Conservation (phyloP, 2,888 invertebrate species). For the Theodoxus fluviatilis region DNA sequence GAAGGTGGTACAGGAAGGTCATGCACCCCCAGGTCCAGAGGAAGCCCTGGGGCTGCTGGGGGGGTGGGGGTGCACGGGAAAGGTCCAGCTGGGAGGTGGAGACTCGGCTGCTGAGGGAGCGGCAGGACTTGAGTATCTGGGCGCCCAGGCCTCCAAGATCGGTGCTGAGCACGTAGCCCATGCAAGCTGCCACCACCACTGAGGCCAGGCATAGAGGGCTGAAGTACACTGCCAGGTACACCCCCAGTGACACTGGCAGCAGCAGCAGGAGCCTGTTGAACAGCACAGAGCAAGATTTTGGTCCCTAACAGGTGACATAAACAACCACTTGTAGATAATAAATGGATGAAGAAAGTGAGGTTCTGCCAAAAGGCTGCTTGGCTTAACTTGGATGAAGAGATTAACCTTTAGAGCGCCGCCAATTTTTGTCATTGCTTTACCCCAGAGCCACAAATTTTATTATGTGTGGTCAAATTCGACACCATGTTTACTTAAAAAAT, state of each 20-base stretch:
- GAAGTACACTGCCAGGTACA: slow-evolving; percentile 52
- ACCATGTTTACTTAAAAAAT: too few relatives aligned
- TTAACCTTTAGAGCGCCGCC: too few relatives aligned
- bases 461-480: too few relatives aligned
- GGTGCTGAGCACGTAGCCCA: slow-evolving; percentile 58
- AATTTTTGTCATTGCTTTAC: too few relatives aligned
- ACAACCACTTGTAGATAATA: too few relatives aligned
- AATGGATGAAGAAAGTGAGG: too few relatives aligned
- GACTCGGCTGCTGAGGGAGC: slow-evolving; percentile 42
- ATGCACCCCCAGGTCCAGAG: slow-evolving; percentile 54
- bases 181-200: slow-evolving; percentile 46
- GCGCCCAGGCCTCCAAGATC: slow-evolving; percentile 53
- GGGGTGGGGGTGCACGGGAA: slow-evolving; percentile 29
- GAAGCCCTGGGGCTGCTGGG: slow-evolving; percentile 38
- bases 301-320: too few relatives aligned
- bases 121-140: slow-evolving; percentile 39
- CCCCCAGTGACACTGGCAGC: slow-evolving; percentile 44
- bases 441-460: too few relatives aligned
- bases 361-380: too few relatives aligned
- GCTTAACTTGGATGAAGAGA: too few relatives aligned
- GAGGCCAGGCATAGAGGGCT: slow-evolving; percentile 45
- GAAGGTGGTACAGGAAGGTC: slow-evolving; percentile 52
- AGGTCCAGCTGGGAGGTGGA: slow-evolving; percentile 35
- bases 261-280: slow-evolving; percentile 52
- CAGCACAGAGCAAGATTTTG: too few relatives aligned